Evolutionary conservation across 35 echinoderm and acorn worm genomes (phyloP).

Genomic region (Apostichopus californicus): DNA sequence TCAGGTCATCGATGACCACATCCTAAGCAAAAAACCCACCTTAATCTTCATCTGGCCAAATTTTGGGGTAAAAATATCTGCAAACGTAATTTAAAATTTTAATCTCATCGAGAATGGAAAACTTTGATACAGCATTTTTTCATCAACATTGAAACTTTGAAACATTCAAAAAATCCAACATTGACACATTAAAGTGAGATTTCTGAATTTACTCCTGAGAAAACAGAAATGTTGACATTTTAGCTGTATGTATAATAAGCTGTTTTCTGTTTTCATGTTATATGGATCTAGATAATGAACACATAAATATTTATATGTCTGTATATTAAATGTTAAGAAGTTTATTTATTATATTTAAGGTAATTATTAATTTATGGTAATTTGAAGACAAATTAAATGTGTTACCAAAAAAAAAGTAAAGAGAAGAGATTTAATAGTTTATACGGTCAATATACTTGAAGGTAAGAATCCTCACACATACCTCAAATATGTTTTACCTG

Average conservation of each 20-base stretch:
- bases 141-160: too few relatives aligned
- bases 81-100: neutral
- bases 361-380: too few relatives aligned
- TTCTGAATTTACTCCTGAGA: too few relatives aligned
- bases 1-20: neutral
- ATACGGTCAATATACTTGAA: neutral
- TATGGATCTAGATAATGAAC: neutral
- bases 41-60: neutral
- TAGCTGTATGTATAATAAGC: neutral
- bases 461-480: neutral
- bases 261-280: neutral
- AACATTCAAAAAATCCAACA: too few relatives aligned
- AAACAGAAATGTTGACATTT: neutral
- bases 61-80: neutral
- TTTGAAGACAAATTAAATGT: neutral
- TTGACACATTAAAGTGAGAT: too few relatives aligned
- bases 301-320: neutral
- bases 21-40: neutral
- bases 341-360: too few relatives aligned
- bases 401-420: neutral
- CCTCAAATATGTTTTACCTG: neutral
- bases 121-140: neutral
- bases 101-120: neutral
- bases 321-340: neutral
- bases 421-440: neutral